phyloP scores from a whole-genome alignment of 2,797 vertebrate genomes.

The Rhabdophis nuchalis region DNA sequence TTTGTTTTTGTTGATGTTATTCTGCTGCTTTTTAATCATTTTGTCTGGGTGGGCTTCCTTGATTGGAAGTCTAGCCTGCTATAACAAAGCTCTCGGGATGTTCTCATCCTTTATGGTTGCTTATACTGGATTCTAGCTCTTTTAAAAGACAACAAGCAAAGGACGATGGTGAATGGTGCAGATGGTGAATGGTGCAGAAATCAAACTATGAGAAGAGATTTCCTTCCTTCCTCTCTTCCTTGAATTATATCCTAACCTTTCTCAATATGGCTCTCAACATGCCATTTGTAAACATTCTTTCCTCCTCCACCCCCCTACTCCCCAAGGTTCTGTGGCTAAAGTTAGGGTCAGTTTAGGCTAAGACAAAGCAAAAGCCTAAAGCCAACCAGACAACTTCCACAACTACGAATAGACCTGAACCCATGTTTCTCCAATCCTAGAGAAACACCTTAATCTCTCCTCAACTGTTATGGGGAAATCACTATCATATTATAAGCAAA shows the following conservation, averaged over 20 bases:
- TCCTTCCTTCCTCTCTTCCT: not conserved
- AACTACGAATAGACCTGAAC: not conserved
- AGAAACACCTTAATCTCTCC: not conserved
- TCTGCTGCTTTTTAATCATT: not conserved
- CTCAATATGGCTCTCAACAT: not conserved
- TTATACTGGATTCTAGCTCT: not conserved
- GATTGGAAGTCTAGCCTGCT: not conserved
- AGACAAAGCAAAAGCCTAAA: not conserved
- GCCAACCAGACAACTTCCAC: not conserved
- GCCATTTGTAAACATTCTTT: not conserved
- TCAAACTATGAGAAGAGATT: not conserved
- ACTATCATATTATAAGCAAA: not conserved
- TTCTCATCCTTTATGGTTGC: not conserved
- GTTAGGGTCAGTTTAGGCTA: not conserved
- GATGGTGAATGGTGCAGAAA: not conserved
- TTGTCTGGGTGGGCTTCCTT: not conserved
- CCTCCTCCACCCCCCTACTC: rapidly evolving
- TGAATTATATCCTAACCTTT: not conserved
- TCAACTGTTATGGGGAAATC: not conserved
- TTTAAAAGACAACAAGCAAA: not conserved
- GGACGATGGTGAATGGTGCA: not conserved
- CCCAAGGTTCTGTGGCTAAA: not conserved
- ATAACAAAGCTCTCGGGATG: not conserved
- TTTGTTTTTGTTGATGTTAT: not conserved
- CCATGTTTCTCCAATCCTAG: not conserved